These are phyloP conservation scores for Halictus rubicundus DNA, from an alignment of 1,140 invertebrate genomes.

Conservation along the genomic window DNA sequence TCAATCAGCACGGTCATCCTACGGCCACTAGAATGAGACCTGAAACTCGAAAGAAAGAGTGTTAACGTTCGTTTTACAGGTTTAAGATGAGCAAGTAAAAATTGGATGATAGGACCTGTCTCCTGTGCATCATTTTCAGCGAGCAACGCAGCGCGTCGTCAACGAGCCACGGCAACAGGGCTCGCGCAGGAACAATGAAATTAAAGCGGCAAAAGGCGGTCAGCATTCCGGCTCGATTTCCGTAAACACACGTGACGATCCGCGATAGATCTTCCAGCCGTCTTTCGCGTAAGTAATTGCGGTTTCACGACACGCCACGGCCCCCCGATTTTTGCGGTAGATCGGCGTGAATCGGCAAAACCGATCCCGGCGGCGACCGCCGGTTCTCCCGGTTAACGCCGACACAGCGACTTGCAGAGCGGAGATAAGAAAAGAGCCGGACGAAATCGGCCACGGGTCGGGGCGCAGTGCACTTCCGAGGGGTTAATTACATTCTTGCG, in stretches of 20 bases:
- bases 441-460: slow-evolving; percentile 26
- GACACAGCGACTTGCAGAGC: not conserved
- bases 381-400: not conserved
- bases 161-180: no score
- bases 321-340: slow-evolving; percentile 58
- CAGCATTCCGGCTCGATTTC: not conserved
- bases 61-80: no score
- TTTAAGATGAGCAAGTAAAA: no score
- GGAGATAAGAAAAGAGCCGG: slow-evolving; percentile 36
- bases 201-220: not conserved
- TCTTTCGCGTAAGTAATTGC: slow-evolving; percentile 57
- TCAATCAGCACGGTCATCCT: no score
- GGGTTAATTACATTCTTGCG: slow-evolving; percentile 69
- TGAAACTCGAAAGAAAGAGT: no score
- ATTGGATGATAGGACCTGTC: no score
- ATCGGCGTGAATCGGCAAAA: slow-evolving; percentile 42
- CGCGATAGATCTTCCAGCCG: slow-evolving; percentile 26
- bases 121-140: no score
- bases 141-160: no score
- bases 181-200: no score
- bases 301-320: slow-evolving; percentile 55
- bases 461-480: slow-evolving; percentile 51
- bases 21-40: no score
- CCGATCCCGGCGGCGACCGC: not conserved
- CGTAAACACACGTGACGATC: slow-evolving; percentile 31